phyloP scores from a whole-genome alignment of 2,888 invertebrate species.

The Caenorhabditis japonica region DNA sequence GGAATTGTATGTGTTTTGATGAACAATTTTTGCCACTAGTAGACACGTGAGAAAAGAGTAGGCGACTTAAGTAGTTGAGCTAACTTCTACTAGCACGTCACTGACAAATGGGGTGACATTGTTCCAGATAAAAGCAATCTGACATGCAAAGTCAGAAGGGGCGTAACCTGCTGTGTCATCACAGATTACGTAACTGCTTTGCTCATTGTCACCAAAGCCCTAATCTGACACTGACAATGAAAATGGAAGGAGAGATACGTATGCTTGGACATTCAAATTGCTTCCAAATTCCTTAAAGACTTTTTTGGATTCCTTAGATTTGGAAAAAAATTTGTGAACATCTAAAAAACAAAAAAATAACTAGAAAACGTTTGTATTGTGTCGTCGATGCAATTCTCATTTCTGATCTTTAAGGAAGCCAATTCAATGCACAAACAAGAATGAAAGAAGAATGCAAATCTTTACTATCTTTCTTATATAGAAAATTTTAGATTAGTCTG shows the following conservation, averaged over 20 bases:
- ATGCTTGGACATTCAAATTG: constrained; percentile 27
- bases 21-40: no score
- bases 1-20: no score
- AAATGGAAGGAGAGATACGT: no score
- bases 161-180: constrained; percentile 34
- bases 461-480: no score
- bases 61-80: not conserved
- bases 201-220: constrained; percentile 26
- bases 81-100: not conserved
- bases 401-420: constrained; percentile 47
- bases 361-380: no score
- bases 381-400: constrained; percentile 5
- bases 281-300: constrained; percentile 7
- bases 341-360: not conserved
- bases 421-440: constrained; percentile 16
- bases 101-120: constrained; percentile 9
- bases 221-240: constrained; percentile 41
- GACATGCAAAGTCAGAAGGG: constrained; percentile 4
- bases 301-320: constrained; percentile 18
- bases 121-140: not conserved
- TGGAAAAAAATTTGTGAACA: constrained; percentile 1
- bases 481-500: no score
- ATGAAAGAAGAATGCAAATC: no score
- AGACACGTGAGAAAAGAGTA: constrained; percentile 3
- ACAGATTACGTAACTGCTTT: constrained; percentile 24